These are phyloP conservation scores for Arrhopalites spinosus DNA, from an alignment of 2,888 invertebrate species.

Conservation along the genomic window DNA sequence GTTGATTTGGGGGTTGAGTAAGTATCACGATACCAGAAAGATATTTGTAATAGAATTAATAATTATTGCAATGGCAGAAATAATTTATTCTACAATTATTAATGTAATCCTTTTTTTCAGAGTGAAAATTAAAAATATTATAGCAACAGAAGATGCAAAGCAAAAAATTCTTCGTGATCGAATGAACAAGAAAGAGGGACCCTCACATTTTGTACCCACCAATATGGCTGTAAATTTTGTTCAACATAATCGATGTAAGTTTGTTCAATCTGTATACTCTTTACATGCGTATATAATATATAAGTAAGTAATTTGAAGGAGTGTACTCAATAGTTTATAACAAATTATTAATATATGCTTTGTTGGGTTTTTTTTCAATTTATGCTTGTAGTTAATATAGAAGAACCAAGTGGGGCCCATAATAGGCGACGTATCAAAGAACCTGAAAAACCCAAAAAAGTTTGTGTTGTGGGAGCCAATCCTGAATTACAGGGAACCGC, in stretches of 20 bases:
- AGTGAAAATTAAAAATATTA: slow-evolving; percentile 97
- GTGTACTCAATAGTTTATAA: background rate
- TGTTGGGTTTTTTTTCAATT: slow-evolving; percentile 13
- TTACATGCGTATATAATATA: background rate
- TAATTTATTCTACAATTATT: too few species aligned
- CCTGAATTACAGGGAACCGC: slow-evolving; percentile 56
- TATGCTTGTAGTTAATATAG: slow-evolving; percentile 81
- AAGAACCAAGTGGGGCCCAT: slow-evolving; percentile 66
- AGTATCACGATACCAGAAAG: slow-evolving; percentile 56
- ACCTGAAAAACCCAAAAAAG: slow-evolving; percentile 61
- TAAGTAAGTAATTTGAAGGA: background rate
- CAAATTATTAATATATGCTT: slow-evolving; percentile 1
- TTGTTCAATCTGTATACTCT: background rate
- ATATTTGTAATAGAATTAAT: too few species aligned
- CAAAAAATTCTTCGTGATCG: slow-evolving; percentile 86
- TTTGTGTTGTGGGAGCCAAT: slow-evolving; percentile 57
- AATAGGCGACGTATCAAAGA: slow-evolving; percentile 62
- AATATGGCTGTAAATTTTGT: slow-evolving; percentile 99
- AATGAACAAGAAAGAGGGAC: slow-evolving; percentile 87
- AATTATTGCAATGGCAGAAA: too few species aligned
- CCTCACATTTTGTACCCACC: slow-evolving; percentile 94
- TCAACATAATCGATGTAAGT: slow-evolving; percentile 91
- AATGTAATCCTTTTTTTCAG: slow-evolving; percentile 58
- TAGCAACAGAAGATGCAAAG: slow-evolving; percentile 98
- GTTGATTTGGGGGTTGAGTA: slow-evolving; percentile 98